phyloP scores from a whole-genome alignment of 1,140 invertebrate species.

The Drosophila pachea region DNA sequence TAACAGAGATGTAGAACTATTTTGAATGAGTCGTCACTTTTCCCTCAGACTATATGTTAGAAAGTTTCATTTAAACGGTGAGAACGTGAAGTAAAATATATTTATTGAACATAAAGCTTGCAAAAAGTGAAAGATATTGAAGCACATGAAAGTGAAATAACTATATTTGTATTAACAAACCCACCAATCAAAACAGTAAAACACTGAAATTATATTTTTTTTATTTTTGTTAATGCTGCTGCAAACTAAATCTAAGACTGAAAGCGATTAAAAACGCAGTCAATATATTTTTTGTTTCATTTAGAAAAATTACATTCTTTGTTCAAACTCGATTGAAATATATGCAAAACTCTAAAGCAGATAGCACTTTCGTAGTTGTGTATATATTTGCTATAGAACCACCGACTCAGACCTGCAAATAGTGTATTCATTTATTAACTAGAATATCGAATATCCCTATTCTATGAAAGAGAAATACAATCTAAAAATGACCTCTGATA shows the following conservation, averaged over 20 bases:
- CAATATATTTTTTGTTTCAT: background rate
- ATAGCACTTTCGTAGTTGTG: background rate
- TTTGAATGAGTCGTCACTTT: no score
- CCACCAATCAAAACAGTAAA: background rate
- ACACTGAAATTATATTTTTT: background rate
- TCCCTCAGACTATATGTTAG: no score
- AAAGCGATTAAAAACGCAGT: slow-evolving; percentile 5
- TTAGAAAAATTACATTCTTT: background rate
- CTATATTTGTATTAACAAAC: background rate
- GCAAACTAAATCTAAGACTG: slow-evolving; percentile 24
- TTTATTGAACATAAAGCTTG: no score
- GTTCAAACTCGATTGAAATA: background rate
- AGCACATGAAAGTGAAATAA: background rate
- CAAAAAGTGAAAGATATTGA: background rate
- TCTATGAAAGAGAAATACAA: no score
- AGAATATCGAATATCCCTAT: no score
- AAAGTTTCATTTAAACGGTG: no score
- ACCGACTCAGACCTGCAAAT: slow-evolving; percentile 27
- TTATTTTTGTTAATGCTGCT: background rate
- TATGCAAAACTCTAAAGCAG: no score
- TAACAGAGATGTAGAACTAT: no score
- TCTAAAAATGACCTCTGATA: no score
- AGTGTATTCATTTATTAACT: slow-evolving; percentile 15
- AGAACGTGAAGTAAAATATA: no score
- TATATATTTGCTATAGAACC: slow-evolving; percentile 24